Base-by-base conservation (phyloP, 1,140 invertebrate species). In the Spodoptera frugiperda region DNA sequence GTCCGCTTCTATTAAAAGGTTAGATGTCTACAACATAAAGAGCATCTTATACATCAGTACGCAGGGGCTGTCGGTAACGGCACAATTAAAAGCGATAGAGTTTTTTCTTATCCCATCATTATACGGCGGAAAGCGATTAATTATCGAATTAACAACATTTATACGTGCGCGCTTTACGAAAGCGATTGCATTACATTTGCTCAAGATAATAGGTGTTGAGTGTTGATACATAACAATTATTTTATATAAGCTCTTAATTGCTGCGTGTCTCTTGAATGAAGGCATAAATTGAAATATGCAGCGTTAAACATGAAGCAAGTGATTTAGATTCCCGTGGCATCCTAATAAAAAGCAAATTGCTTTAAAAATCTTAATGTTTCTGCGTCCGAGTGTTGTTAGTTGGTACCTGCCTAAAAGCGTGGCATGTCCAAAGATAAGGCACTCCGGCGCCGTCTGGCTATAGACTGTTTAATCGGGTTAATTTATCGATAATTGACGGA, bases 401-500 rank as follows among this genome's bases (percentile, higher is more conserved):
- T 84, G 86, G 87, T 91, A 90, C 90, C 92, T 92, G 92, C 89
- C 85, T 93, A 93, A 93, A 93, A 93, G 92, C 90, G 91, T 93
- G 88, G 89, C 90, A 89, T 93, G 92, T 93, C 87, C 86, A 73
- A 83, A 91, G 91, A 93, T 93, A 93, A 92, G 88, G 79, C 87
- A 78, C 76, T 82, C 89, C 90, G 91, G 89, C 92, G 91, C 92
- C 92, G 92, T 90, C 92, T 87, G 89, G 76, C 87, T 85, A 81
- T 87, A 78, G 89, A 91, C 82, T 91, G 87, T 90, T 92, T 94
- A 94, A 94, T 94, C 92, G 89, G 91, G 90, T 94, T 94, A 94
- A 93, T 94, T 94, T 94, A 94, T 94, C 92, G 91, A 94, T 94
- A 94, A 94, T 94, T 94, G 92, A 92, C 92, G 91, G 90, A 92